Percentiles rank a stretch among this genome's conserved stretches.
Evolutionary conservation across 2,113 vertebrate species (phyloP).

Genomic region (Regulus satrapa): DNA sequence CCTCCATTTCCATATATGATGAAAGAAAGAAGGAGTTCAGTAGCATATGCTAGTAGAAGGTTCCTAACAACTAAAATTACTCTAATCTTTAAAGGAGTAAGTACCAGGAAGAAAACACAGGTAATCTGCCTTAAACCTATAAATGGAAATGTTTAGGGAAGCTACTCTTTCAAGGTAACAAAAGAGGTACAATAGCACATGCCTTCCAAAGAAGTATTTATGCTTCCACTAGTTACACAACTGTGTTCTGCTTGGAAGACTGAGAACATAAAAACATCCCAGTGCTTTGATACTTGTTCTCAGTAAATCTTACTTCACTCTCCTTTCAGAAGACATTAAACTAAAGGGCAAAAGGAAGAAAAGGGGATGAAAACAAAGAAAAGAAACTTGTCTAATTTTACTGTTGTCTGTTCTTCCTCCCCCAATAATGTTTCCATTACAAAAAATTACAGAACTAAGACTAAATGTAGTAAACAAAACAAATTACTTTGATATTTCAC

Average conservation of each 20-base stretch:
- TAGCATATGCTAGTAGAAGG: background rate
- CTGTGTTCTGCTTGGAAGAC: background rate
- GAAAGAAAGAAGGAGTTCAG: background rate
- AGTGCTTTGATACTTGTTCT: background rate
- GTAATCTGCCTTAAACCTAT: background rate
- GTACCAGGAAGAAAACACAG: background rate
- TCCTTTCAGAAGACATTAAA: background rate
- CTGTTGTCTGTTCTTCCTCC: background rate
- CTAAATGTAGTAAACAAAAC: background rate
- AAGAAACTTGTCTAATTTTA: background rate
- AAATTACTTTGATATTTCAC: background rate
- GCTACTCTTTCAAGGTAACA: background rate
- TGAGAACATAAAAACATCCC: background rate
- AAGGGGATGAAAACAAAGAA: background rate
- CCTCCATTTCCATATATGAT: background rate
- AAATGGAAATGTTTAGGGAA: background rate
- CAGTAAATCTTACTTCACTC: background rate
- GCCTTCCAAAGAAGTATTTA: background rate
- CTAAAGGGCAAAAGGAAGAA: background rate
- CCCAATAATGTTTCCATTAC: background rate
- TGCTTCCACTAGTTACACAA: background rate
- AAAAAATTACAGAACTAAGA: background rate
- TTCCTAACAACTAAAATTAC: background rate
- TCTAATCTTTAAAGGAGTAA: background rate
- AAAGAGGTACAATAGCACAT: background rate